phyloP scores from a whole-genome alignment of 2,797 vertebrate genomes.

The Poecilia gillii region DNA sequence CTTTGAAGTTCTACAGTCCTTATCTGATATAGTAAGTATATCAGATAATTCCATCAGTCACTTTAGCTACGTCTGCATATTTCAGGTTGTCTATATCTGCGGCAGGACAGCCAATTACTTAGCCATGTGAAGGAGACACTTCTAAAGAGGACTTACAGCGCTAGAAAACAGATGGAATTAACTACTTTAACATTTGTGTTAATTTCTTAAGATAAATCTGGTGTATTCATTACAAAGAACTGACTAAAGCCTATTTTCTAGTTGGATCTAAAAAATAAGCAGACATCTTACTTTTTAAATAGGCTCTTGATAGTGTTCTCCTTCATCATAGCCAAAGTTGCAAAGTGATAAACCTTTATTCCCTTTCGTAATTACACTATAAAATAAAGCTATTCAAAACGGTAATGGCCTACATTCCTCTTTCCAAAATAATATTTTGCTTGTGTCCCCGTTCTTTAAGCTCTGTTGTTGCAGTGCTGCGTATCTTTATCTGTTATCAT shows the following conservation, averaged over 20 bases:
- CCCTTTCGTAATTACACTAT: neutral
- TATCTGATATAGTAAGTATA: neutral
- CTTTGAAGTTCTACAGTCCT: neutral
- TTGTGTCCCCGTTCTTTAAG: slow-evolving; percentile 29
- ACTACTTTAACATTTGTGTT: neutral
- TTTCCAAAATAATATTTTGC: neutral
- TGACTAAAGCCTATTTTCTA: neutral
- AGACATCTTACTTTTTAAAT: neutral
- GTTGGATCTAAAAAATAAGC: neutral
- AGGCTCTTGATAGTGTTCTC: neutral
- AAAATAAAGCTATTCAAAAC: neutral
- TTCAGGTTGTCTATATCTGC: too few species aligned
- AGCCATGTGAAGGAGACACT: neutral
- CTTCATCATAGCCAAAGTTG: neutral
- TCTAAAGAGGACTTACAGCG: neutral
- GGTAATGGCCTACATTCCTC: neutral
- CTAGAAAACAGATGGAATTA: neutral
- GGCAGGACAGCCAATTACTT: neutral
- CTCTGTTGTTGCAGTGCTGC: slow-evolving; percentile 7
- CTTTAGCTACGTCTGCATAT: neutral
- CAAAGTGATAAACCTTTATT: neutral
- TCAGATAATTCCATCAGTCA: neutral
- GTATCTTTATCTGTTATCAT: slow-evolving; percentile 28
- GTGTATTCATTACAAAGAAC: neutral
- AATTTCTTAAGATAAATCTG: neutral